A percentile compares a stretch with the other conserved stretches of the same genome.
Evolutionary conservation across 2,113 vertebrate genomes (phyloP).

Genomic region (Phylloscopus whistleri): DNA sequence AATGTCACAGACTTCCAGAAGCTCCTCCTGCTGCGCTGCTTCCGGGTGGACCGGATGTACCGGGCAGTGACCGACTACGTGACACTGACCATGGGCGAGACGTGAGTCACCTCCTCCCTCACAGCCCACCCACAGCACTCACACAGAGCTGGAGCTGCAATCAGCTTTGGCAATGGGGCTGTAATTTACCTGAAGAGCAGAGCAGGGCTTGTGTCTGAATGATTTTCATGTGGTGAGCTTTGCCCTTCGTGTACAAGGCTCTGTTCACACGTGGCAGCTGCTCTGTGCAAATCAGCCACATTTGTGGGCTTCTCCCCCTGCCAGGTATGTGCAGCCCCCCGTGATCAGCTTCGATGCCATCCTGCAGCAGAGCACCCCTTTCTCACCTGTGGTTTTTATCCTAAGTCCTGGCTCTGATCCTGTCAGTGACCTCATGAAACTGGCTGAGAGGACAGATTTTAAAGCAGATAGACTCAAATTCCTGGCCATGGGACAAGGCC

Average conservation of each 20-base stretch:
- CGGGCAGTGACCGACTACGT: conserved; percentile 90
- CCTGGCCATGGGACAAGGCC: conserved; percentile 97
- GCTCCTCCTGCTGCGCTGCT: conserved; percentile 89
- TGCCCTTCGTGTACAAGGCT: background rate
- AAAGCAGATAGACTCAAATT: conserved; percentile 86
- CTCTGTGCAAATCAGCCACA: background rate
- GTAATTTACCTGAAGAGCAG: background rate
- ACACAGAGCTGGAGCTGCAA: background rate
- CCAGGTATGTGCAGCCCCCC: conserved; percentile 92
- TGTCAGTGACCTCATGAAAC: conserved; percentile 87
- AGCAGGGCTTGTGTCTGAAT: background rate
- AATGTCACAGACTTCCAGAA: conserved; percentile 86
- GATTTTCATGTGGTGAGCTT: background rate
- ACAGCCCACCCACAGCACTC: rapidly evolving
- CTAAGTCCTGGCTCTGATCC: conserved; percentile 94
- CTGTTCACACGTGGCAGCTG: background rate
- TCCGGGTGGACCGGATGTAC: conserved; percentile 91
- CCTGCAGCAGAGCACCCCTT: conserved; percentile 88
- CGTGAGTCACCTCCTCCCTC: conserved; percentile 67
- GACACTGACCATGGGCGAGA: conserved; percentile 85
- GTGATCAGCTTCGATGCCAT: conserved; percentile 90
- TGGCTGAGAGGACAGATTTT: conserved; percentile 85
- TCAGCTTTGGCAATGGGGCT: background rate
- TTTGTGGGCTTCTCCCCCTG: background rate
- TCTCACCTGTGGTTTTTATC: conserved; percentile 92